Percentiles rank a stretch among this genome's conserved stretches.
phyloP scores from a whole-genome alignment of 2,797 vertebrate species.

The Poecilia velifera region DNA sequence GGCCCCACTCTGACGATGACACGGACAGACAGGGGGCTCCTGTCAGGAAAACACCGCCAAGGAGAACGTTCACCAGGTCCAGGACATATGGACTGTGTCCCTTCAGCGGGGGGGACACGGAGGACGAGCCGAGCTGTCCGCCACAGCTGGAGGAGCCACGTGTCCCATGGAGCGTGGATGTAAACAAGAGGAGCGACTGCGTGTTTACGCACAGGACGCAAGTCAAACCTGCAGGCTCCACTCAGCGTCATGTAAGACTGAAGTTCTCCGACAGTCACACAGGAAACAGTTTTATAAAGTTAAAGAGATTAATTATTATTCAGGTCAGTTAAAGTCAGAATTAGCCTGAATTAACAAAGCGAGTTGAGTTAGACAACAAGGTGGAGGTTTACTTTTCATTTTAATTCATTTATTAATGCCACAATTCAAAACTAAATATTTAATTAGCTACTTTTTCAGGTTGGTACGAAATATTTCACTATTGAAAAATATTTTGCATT shows the following conservation, averaged over 20 bases:
- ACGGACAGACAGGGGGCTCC: conserved; percentile 22
- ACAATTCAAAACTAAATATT: neutral
- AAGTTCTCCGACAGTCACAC: too few relatives aligned
- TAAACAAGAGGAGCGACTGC: conserved; percentile 52
- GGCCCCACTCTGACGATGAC: conserved; percentile 61
- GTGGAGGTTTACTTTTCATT: too few relatives aligned
- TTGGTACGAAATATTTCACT: too few relatives aligned
- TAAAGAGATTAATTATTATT: too few relatives aligned
- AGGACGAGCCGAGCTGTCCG: conserved; percentile 38
- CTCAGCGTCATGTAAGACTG: conserved; percentile 55
- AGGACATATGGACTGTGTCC: conserved; percentile 72
- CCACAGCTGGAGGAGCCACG: conserved; percentile 42
- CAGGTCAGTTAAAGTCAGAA: too few relatives aligned
- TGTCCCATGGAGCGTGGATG: conserved; percentile 37
- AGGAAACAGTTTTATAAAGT: neutral
- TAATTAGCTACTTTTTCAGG: too few relatives aligned
- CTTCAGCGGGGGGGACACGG: conserved; percentile 52
- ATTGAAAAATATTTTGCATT: too few relatives aligned
- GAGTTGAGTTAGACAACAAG: too few relatives aligned
- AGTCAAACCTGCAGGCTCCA: conserved; percentile 16
- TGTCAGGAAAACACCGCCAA: conserved; percentile 29
- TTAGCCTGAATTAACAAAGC: too few relatives aligned
- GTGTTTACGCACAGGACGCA: conserved; percentile 43
- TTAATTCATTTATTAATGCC: too few relatives aligned
- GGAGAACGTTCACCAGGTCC: conserved; percentile 59